Conservation (phyloP, 2,888 invertebrate species). For the Apantesis nais region DNA sequence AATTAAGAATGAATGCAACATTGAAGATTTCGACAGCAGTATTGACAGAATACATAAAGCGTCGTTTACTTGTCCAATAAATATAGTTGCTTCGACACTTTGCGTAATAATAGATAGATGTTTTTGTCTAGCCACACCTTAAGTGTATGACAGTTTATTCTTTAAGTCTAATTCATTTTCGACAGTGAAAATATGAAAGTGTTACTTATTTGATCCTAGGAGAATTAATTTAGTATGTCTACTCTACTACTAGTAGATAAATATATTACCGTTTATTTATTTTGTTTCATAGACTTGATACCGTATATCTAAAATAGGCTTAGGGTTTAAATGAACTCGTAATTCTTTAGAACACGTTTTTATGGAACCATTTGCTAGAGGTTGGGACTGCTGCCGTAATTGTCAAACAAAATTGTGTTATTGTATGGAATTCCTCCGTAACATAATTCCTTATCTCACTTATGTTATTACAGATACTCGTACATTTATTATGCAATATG, state of each 20-base stretch:
- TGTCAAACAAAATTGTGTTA: background rate
- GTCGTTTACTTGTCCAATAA: conserved; percentile 45
- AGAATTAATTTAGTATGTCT: background rate
- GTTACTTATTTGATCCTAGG: background rate
- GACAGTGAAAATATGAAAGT: background rate
- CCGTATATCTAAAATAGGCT: background rate
- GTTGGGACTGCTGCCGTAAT: background rate
- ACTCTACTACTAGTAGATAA: too few species aligned
- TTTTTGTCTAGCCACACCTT: conserved; percentile 59
- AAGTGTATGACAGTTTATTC: conserved; percentile 24
- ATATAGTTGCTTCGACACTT: conserved; percentile 50
- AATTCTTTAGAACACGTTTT: background rate
- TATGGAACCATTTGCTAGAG: background rate
- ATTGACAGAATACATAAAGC: conserved; percentile 9
- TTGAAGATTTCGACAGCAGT: conserved; percentile 5
- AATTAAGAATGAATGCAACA: background rate
- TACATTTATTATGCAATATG: background rate
- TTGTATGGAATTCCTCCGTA: background rate
- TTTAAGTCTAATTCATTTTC: background rate
- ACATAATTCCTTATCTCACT: background rate
- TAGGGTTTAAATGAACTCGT: background rate
- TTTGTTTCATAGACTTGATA: background rate
- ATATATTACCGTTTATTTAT: background rate
- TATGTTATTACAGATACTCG: background rate
- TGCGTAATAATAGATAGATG: conserved; percentile 60